Evolutionary conservation across 2,888 invertebrate genomes (phyloP).

Genomic region (Perithous albicinctus): DNA sequence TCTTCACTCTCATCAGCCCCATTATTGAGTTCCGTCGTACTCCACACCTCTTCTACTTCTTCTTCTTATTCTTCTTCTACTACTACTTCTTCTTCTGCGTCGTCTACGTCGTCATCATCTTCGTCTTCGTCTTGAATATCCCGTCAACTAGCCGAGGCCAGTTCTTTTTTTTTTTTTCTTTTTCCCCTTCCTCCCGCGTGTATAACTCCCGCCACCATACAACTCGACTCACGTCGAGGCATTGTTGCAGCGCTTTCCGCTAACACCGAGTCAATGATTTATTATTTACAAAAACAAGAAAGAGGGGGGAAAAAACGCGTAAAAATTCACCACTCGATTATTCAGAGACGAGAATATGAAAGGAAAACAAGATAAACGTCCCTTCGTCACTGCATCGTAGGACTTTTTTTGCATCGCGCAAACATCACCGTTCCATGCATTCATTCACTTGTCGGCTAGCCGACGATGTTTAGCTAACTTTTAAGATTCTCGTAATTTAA

Average conservation of each 20-base stretch:
- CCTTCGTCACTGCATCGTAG: conserved; percentile 78
- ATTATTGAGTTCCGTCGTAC: conserved; percentile 55
- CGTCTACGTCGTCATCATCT: conserved; percentile 1
- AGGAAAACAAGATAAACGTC: not conserved
- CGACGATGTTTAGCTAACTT: conserved; percentile 82
- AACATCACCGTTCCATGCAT: conserved; percentile 81
- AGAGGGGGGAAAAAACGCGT: too few species aligned
- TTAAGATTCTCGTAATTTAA: conserved; percentile 77
- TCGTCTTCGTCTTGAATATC: conserved; percentile 14
- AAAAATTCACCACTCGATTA: not conserved
- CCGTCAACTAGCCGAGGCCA: conserved; percentile 18
- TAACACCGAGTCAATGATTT: not conserved
- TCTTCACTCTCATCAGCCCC: conserved; percentile 47
- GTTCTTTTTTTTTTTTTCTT: too few species aligned
- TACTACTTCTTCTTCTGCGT: conserved; percentile 4
- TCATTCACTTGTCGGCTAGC: conserved; percentile 78
- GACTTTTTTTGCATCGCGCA: conserved; percentile 79
- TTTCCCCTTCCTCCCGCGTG: conserved; percentile 35
- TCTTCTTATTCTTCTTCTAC: conserved; percentile 23
- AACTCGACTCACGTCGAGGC: not conserved
- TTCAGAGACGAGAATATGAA: not conserved
- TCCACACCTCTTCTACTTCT: not conserved
- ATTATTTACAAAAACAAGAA: too few species aligned
- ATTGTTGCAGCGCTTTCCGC: not conserved
- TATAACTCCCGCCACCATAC: conserved; percentile 3